Base-by-base conservation (phyloP, 2,113 vertebrate genomes). In the Rhinichthys klamathensis region DNA sequence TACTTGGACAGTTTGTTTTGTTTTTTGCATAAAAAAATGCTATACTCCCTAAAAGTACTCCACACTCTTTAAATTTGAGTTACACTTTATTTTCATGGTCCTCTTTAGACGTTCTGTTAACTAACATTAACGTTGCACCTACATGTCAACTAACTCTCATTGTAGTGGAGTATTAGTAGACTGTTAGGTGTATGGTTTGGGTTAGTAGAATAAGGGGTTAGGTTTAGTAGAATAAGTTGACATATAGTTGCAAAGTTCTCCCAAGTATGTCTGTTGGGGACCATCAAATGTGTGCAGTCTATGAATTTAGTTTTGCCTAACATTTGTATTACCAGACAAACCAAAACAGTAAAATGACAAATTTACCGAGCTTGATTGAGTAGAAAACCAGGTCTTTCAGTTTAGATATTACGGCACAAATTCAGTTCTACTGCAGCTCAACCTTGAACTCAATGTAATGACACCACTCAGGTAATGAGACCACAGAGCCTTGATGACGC, bases 401-500 rank as follows among this genome's bases (percentile, higher is more conserved):
- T 73, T 18, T 51, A 60, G 35, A 65, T 60, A 65, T 80, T 9
- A 82, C 27, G 84, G 70, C 72, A 84, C 30, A 87, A 32, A 83
- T 81, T 46, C 73, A 83, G 32, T 25, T 63, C 25, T 67, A 16
- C 51, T 61, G 30, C 70, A 46, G 56, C 77, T 51, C 70, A 67
- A 63, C 70, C 78, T 76, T 67, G 72, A 69, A 58, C 85, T 83
- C 32, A 60, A 72, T 23, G 56, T 79, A 78, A 83, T 61, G 63
- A 73, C 35, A 78, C 73, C 38, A 69, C 18, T 65, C 15, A 72
- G 54, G 74, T 87, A 86, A 86, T 74, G 80, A 63, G 81, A 87
- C 86, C 63, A 84, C 86, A 72, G 58, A 56, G 38, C 49, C 61
- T 46, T 79, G 73, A 83, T 83, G 75, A 79, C 61, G 74, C 74